These are phyloP conservation scores for Corythornis leucogaster DNA, from an alignment of 2,797 vertebrate genomes.

Conservation along the genomic window DNA sequence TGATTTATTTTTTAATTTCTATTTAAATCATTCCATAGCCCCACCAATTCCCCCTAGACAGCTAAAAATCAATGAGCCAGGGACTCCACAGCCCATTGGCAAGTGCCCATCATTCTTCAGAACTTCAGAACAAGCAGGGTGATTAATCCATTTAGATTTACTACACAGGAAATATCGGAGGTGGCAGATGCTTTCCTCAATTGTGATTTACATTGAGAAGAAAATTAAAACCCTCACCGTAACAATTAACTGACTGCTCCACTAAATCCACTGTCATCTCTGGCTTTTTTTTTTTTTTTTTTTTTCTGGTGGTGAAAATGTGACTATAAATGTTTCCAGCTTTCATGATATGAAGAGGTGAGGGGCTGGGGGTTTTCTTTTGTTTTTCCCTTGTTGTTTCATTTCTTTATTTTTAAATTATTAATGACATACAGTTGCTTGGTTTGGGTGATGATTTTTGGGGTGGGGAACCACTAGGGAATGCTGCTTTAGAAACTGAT, in stretches of 20 bases:
- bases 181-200: slow-evolving; percentile 68
- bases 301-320: slow-evolving; percentile 7
- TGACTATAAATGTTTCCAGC: neutral
- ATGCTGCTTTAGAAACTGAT: slow-evolving; percentile 78
- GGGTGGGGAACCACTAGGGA: slow-evolving; percentile 70
- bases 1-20: slow-evolving; percentile 51
- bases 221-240: slow-evolving; percentile 72
- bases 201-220: slow-evolving; percentile 69
- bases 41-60: slow-evolving; percentile 8
- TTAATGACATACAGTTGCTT: slow-evolving; percentile 37
- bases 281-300: neutral
- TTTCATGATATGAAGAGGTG: neutral
- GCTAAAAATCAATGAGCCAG: slow-evolving; percentile 67
- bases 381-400: neutral
- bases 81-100: slow-evolving; percentile 39
- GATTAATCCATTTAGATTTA: slow-evolving; percentile 77
- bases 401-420: slow-evolving; percentile 49
- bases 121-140: slow-evolving; percentile 54
- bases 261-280: slow-evolving; percentile 72
- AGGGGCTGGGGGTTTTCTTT: neutral
- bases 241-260: slow-evolving; percentile 74
- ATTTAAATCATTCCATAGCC: slow-evolving; percentile 30
- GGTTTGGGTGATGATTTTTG: slow-evolving; percentile 41
- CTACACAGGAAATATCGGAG: slow-evolving; percentile 64
- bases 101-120: slow-evolving; percentile 48